Base-by-base conservation (phyloP, 2,888 invertebrate species). In the Nycteola revayana region DNA sequence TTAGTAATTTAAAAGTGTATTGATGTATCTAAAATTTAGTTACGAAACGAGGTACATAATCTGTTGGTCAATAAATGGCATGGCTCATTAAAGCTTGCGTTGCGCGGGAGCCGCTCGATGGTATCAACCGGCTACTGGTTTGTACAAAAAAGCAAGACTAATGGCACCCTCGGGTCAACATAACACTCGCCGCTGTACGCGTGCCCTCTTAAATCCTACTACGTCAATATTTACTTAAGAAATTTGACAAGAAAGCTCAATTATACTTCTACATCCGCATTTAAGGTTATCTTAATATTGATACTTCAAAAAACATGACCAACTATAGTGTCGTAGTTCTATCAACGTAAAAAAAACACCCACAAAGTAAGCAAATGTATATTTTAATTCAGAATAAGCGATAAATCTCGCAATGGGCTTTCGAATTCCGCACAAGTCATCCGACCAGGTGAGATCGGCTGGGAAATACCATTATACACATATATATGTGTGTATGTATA, bases 341-440 rank as follows among this genome's bases (percentile, higher is more conserved):
- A 5, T 5, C 21, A 5, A 50, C 70, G 80, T 83, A 83, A 85
- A 86, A 85, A 86, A 85, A 86, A 83, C 39, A 69, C 68, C 75
- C 82, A 85, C 85, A 85, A 82, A 70, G 73, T 75, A 86, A 79
- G 80, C 81, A 83, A 84, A 83, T 83, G 82, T 84, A 82, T 85
- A 85, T 85, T 83, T 86, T 81, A 85, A 86, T 83, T 79, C 77
- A 83, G 82, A 86, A 85, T 84, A 82, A 80, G 82, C 86, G 77
- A 88, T 87, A 86, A 87, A 88, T 88, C 86, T 85, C 77, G 74
- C 73, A 75, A 81, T 85, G 87, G 83, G 87, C 87, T 88, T 88
- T 87, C 87, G 80, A 88, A 88, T 87, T 86, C 87, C 87, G 76
- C 83, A 75, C 85, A 83, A 85, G 84, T 81, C 81, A 84, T 72